Evolutionary conservation across 2,113 vertebrate species (phyloP), one percentile per base, ranked within the genome.

Genomic region (Agelaius tricolor): DNA sequence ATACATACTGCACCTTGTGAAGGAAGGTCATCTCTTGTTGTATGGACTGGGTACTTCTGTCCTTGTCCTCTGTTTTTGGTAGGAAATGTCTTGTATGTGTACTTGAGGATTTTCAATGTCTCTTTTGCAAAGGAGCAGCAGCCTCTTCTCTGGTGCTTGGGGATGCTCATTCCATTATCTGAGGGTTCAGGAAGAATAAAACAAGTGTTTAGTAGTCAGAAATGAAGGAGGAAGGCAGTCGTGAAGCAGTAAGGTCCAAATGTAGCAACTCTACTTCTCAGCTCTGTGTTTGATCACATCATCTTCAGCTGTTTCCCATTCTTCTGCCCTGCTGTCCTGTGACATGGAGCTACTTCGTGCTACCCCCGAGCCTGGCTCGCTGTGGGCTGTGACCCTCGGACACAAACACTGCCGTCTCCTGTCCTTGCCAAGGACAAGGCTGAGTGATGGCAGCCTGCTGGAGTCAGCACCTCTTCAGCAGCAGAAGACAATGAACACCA

Each of bases 341-440:
- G 44, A 3, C 71, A 5, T 1, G 4, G 19, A 59, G 66, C 63
- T 44, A 1, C 68, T 63, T 7, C 1, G 39, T 33, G 85, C 71
- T 55, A 0, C 41, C 39, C 47, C 20, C 1, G 31, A 22, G 84
- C 10, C 4, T 10, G 52, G 66, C 67, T 6, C 0, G 4, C 55
- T 65, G 2, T 3, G 1, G 1, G 22, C 2, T 30, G 47, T 15
- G 8, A 11, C 17, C 52, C 30, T 51, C 1, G 9, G 58, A 20
- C 35, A 31, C 1, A 2, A 31, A 3, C 10, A 0, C 27, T 18
- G 66, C 68, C 17, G 0, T 16, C 57, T 59, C 47, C 6, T 44
- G 73, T 46, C 54, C 54, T 61, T 6, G n/a, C 4, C 0, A 20
- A 39, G 62, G 77, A 44, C n/a, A 4, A 1, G 31, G 68, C 72